A percentile compares a stretch with the other conserved stretches of the same genome.
Evolutionary conservation across 2,797 vertebrate genomes (phyloP).

Genomic region (Sardinella longiceps): DNA sequence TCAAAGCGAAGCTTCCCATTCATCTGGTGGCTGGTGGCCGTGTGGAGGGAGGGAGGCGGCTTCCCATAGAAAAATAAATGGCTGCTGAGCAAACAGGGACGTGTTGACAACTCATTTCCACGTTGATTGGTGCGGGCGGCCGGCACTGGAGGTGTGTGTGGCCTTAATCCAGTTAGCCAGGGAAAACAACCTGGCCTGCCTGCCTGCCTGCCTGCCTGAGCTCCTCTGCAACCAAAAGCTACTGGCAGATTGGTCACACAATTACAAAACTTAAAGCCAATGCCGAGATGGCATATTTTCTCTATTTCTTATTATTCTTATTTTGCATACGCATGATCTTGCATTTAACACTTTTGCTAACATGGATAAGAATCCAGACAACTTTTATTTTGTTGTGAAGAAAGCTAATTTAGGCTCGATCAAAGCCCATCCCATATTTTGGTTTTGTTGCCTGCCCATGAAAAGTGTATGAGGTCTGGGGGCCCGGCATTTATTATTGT

Average conservation of each 20-base stretch:
- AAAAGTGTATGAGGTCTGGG: constrained; percentile 38
- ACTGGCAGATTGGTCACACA: constrained; percentile 27
- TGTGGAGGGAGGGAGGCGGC: constrained; percentile 58
- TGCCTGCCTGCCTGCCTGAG: too few species aligned
- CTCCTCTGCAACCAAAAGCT: constrained; percentile 65
- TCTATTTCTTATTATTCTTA: background rate
- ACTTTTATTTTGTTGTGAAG: background rate
- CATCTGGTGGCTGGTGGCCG: constrained; percentile 62
- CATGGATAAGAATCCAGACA: background rate
- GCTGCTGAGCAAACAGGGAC: constrained; percentile 74
- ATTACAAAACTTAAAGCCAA: constrained; percentile 26
- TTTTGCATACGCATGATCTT: background rate
- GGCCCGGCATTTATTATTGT: constrained; percentile 39
- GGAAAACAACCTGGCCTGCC: constrained; percentile 70
- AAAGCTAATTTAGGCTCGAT: constrained; percentile 23
- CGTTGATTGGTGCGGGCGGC: constrained; percentile 77
- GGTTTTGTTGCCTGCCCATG: constrained; percentile 21
- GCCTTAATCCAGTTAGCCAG: constrained; percentile 79
- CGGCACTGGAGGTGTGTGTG: constrained; percentile 76
- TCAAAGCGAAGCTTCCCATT: constrained; percentile 54
- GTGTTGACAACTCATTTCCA: constrained; percentile 84
- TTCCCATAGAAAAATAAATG: constrained; percentile 77
- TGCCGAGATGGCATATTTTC: background rate
- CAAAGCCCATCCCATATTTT: constrained; percentile 19
- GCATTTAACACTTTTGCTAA: background rate